Evolutionary conservation across 2,113 vertebrate genomes (phyloP), one percentile per base, ranked within the genome.

Genomic region (Uropsilus gracilis): DNA sequence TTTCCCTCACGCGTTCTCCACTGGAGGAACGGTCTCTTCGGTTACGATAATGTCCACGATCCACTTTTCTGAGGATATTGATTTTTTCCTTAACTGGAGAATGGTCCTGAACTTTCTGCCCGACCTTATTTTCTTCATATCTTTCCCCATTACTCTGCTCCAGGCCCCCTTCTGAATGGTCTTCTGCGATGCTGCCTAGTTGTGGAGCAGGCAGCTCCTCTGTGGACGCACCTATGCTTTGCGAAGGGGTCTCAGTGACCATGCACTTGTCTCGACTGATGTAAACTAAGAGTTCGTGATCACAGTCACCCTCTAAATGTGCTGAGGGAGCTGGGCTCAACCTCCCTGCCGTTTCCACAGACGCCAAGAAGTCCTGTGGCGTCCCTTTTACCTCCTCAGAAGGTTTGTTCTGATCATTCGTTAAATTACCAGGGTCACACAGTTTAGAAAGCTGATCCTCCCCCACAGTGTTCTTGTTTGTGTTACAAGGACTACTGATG

Each of bases 31-130:
- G 94, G 0, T 95, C 97, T 13, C 98, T 97, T 32, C 98, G 97
- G 63, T 55, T 96, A n/a, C 97, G 97, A 32, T 98, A 98, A 34
- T 98, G 98, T n/a, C 98, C 98, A 30, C 98, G 97, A 44, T 98
- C 98, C 0, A 95, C 32, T 86, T 96, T 98, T 85, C 98, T 94
- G 50, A 97, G 92, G 66, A 96, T 92, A 0, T 95, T 34, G 7
- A 88, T 72, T 86, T 95, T 98, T 77, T 96, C 98, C 94, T 95
- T 97, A 0, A 39, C 69, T 0, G 96, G 96, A 61, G 97, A 96
- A 14, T 8, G 94, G 11, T 88, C 80, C 16, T 28, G 93, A 20
- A 14, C 75, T 66, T 89, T 96, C 32, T 89, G 97, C 64, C 94
- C 95, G 0, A 83, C 78, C 34, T 37, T 73, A 3, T 87, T 87